A percentile compares a stretch with the other conserved stretches of the same genome.
These are phyloP conservation scores for Aviceda subcristata DNA, from an alignment of 2,113 vertebrate genomes.

Conservation along the genomic window DNA sequence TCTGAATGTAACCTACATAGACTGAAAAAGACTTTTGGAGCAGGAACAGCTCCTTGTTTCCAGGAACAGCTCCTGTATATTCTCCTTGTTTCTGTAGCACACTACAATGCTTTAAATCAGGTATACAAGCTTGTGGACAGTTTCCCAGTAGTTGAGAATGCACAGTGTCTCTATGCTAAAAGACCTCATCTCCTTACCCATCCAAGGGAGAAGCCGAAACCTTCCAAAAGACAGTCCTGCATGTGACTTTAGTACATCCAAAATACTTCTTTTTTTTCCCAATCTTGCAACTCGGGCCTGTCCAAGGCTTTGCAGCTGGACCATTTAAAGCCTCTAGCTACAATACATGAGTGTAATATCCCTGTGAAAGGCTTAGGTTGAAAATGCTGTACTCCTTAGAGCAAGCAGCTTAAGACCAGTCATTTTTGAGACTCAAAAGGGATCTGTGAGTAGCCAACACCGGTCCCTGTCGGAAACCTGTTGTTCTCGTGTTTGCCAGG, in stretches of 20 bases:
- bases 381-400: background rate
- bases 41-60: background rate
- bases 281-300: background rate
- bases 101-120: background rate
- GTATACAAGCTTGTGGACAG: background rate
- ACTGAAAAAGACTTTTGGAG: background rate
- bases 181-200: background rate
- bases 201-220: background rate
- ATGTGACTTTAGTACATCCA: background rate
- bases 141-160: background rate
- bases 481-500: background rate
- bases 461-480: background rate
- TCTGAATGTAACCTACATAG: background rate
- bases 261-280: background rate
- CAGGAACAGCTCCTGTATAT: background rate
- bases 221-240: background rate
- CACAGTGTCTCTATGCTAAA: background rate
- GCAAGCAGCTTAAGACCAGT: background rate
- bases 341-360: background rate
- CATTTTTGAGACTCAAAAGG: background rate
- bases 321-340: background rate
- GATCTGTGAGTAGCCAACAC: background rate
- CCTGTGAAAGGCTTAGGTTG: background rate
- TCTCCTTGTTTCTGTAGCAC: background rate
- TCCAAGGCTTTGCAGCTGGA: background rate